Conservation (phyloP, 2,888 invertebrate species). For the Cepaea hortensis region DNA sequence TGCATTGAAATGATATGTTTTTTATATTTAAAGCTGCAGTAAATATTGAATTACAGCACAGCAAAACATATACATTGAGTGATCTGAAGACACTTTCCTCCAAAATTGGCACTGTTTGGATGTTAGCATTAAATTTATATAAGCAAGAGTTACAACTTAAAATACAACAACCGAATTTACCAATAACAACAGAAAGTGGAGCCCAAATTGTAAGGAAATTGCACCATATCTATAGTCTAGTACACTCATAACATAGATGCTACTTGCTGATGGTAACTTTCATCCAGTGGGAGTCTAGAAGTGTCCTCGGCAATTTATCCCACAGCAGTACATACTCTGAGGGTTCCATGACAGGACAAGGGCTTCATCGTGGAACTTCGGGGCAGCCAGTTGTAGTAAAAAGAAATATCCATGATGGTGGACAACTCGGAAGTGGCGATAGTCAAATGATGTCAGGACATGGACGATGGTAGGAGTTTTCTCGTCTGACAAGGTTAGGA, state of each 20-base stretch:
- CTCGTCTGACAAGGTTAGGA: constrained; percentile 46
- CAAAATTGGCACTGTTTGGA: background rate
- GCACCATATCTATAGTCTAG: constrained; percentile 2
- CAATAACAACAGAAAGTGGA: background rate
- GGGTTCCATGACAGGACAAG: constrained; percentile 49
- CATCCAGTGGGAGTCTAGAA: constrained; percentile 55
- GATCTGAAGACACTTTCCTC: background rate
- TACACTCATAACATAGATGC: constrained; percentile 55
- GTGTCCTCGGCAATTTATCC: constrained; percentile 53
- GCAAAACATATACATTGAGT: too few species aligned
- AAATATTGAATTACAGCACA: background rate
- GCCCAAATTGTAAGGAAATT: too few species aligned
- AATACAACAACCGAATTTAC: background rate
- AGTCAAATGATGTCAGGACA: constrained; percentile 51
- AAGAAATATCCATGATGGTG: constrained; percentile 51
- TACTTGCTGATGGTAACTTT: constrained; percentile 54
- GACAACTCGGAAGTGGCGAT: constrained; percentile 53
- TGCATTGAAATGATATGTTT: too few species aligned
- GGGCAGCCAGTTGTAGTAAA: constrained; percentile 53
- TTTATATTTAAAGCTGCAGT: background rate
- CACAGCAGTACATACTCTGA: constrained; percentile 45
- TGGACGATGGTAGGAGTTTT: constrained; percentile 50
- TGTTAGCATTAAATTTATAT: background rate
- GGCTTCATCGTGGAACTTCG: constrained; percentile 51
- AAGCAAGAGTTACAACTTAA: background rate